These are phyloP conservation scores for Saimiri boliviensis DNA, from an alignment of 2,113 vertebrate genomes.

Conservation along the genomic window DNA sequence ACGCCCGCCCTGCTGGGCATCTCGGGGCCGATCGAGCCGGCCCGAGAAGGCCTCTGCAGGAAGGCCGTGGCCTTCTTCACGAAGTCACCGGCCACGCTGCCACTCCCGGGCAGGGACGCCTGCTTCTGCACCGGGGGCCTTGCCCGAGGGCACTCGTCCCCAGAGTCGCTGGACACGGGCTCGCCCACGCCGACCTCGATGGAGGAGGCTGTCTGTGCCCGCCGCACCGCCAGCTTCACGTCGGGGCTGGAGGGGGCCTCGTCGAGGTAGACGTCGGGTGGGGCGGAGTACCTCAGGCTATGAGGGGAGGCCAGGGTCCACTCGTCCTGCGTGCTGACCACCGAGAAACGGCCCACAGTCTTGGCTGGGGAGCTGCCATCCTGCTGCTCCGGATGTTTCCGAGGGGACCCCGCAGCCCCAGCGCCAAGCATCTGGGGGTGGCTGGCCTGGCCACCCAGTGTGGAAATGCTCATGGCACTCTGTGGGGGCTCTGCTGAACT, in stretches of 20 bases:
- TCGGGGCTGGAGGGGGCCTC: slow-evolving; percentile 88
- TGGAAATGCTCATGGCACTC: not conserved
- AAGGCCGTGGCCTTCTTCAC: slow-evolving; percentile 94
- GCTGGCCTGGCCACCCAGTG: slow-evolving; percentile 54
- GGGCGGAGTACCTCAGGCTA: slow-evolving; percentile 94
- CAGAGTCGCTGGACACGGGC: slow-evolving; percentile 94
- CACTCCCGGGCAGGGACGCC: slow-evolving; percentile 82
- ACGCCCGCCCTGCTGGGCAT: slow-evolving; percentile 84
- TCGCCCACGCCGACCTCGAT: slow-evolving; percentile 82
- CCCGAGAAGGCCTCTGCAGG: slow-evolving; percentile 89
- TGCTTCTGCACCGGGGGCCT: slow-evolving; percentile 81
- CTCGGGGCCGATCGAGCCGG: slow-evolving; percentile 88
- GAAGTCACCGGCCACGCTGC: slow-evolving; percentile 90
- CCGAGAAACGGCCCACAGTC: slow-evolving; percentile 95
- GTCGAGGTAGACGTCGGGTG: slow-evolving; percentile 94
- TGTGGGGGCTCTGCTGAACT: slow-evolving; percentile 56
- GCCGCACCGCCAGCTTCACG: slow-evolving; percentile 84
- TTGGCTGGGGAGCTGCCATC: slow-evolving; percentile 84
- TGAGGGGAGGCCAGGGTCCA: slow-evolving; percentile 87
- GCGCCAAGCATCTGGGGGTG: slow-evolving; percentile 52
- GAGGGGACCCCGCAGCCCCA: slow-evolving; percentile 54
- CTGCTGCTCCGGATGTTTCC: slow-evolving; percentile 66
- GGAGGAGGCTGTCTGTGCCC: slow-evolving; percentile 87
- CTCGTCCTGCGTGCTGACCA: slow-evolving; percentile 93
- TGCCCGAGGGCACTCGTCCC: slow-evolving; percentile 88